phyloP scores from a whole-genome alignment of 2,113 vertebrate species.

The Pipra filicauda region DNA sequence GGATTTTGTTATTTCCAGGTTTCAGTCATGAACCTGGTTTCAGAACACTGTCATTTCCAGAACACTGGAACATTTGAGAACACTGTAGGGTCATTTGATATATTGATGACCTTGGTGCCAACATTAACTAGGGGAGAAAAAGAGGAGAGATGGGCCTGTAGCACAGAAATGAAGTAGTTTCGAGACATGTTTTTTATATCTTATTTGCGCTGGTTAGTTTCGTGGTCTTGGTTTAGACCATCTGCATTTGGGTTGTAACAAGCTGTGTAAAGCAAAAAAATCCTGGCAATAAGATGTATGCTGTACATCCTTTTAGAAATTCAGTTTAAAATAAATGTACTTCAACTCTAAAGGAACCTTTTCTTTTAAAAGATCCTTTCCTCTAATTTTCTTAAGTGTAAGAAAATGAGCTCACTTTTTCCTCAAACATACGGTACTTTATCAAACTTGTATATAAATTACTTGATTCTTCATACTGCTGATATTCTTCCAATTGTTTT shows the following conservation, averaged over 20 bases:
- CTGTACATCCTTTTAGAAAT: not conserved
- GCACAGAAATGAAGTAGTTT: not conserved
- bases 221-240: not conserved
- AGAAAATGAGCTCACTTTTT: slow-evolving; percentile 36
- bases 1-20: not conserved
- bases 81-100: not conserved
- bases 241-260: not conserved
- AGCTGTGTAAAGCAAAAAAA: not conserved
- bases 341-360: not conserved
- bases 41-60: too few species aligned
- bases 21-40: not conserved
- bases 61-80: not conserved
- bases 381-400: slow-evolving; percentile 9
- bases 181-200: not conserved
- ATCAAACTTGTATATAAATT: slow-evolving; percentile 72
- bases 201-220: not conserved
- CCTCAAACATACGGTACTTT: slow-evolving; percentile 40
- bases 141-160: not conserved
- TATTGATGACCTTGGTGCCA: not conserved
- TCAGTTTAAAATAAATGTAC: not conserved
- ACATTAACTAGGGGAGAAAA: not conserved
- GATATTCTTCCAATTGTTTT: slow-evolving; percentile 73
- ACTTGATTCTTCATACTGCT: slow-evolving; percentile 69
- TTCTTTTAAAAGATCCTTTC: not conserved
- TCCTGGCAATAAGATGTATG: not conserved